Percentiles rank a stretch among this genome's conserved stretches.
phyloP scores from a whole-genome alignment of 2,113 vertebrate species.

The Phyllopteryx taeniolatus region DNA sequence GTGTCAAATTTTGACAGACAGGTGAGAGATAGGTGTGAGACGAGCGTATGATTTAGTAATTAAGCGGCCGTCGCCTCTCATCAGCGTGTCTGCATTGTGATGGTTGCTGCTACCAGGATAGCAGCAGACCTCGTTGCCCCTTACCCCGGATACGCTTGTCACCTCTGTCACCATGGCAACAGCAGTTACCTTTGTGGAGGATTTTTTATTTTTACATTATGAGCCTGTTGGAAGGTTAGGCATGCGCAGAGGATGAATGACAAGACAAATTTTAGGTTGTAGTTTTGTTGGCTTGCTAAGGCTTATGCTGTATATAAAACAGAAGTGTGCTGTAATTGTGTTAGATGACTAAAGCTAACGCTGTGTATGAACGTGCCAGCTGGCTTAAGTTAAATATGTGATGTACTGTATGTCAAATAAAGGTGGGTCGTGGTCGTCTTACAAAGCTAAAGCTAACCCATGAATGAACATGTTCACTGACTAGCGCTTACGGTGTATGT shows the following conservation, averaged over 20 bases:
- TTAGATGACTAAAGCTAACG: no score
- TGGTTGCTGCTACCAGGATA: conserved; percentile 32
- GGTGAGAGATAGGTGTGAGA: conserved; percentile 38
- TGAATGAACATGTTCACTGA: no score
- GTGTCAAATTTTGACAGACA: background rate
- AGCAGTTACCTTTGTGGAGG: conserved; percentile 36
- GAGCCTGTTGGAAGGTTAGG: conserved; percentile 8
- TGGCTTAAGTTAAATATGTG: no score
- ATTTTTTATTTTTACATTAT: conserved; percentile 5
- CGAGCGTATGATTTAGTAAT: conserved; percentile 57
- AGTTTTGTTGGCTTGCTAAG: background rate
- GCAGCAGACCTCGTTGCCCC: conserved; percentile 33
- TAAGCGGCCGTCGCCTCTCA: conserved; percentile 57
- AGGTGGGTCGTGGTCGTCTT: no score
- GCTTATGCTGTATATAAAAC: no score
- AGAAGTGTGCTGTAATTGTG: no score
- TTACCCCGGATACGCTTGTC: conserved; percentile 61
- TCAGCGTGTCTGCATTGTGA: conserved; percentile 50
- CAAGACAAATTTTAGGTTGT: background rate
- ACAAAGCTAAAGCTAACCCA: no score
- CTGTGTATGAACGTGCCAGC: no score
- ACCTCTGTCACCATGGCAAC: conserved; percentile 53
- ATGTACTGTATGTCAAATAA: no score
- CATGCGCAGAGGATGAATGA: conserved; percentile 27
- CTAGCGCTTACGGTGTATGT: no score